Conservation (phyloP, 2,888 invertebrate species). For the Halictus ligatus region DNA sequence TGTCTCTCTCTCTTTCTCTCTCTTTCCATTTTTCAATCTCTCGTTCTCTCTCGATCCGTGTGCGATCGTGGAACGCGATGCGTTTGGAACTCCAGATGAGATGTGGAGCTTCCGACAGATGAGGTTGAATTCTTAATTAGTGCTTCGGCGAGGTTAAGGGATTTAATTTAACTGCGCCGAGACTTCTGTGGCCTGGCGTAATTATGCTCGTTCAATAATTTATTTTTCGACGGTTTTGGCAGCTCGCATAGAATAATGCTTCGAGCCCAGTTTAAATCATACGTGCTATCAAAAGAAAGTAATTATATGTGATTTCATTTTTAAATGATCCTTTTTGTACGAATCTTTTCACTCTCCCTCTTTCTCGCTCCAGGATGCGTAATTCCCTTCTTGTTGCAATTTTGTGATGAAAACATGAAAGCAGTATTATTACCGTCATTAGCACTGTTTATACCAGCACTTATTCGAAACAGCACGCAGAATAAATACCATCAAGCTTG, state of each 20-base stretch:
- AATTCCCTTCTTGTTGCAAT: not conserved
- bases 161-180: not conserved
- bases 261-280: not conserved
- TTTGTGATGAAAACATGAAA: not conserved
- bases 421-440: not conserved
- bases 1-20: not conserved
- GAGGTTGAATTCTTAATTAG: conserved; percentile 8
- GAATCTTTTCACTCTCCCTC: not conserved
- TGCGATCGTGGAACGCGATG: not conserved
- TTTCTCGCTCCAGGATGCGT: not conserved
- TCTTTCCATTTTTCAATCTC: not conserved
- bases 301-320: not conserved
- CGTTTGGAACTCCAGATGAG: not conserved
- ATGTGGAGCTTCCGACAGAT: not conserved
- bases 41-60: not conserved
- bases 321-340: not conserved
- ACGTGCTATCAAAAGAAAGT: not conserved
- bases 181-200: not conserved
- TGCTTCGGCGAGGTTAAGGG: not conserved
- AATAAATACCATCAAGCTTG: not conserved
- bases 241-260: not conserved
- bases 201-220: not conserved
- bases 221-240: not conserved
- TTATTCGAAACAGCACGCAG: not conserved
- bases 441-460: not conserved